phyloP scores from a whole-genome alignment of 2,113 vertebrate genomes.

The Ptyas mucosa region DNA sequence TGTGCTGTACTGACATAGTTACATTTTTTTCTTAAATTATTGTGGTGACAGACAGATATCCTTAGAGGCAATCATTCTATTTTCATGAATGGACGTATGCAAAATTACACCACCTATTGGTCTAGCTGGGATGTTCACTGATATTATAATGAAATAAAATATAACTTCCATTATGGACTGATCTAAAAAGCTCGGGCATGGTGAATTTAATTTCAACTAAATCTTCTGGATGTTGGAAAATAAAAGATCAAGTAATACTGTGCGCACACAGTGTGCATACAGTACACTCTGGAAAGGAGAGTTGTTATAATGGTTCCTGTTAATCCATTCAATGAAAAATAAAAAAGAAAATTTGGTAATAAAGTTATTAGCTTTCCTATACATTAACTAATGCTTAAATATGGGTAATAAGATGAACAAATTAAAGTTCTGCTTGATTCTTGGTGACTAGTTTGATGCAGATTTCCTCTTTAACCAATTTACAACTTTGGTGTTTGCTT shows the following conservation, averaged over 20 bases:
- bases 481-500: neutral
- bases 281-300: neutral
- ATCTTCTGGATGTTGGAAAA: neutral
- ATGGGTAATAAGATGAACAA: neutral
- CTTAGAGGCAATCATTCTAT: constrained; percentile 30
- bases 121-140: neutral
- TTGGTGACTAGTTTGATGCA: neutral
- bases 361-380: neutral
- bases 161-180: constrained; percentile 32
- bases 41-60: constrained; percentile 30
- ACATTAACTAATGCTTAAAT: neutral
- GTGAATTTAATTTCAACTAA: neutral
- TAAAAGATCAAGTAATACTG: neutral
- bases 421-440: neutral
- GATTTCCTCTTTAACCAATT: neutral
- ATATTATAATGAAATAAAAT: constrained; percentile 36
- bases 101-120: constrained; percentile 31
- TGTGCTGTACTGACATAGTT: constrained; percentile 59
- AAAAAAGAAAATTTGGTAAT: neutral
- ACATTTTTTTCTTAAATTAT: constrained; percentile 45
- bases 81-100: constrained; percentile 17
- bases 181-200: constrained; percentile 1
- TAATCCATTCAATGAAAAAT: neutral
- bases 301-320: neutral
- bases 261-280: neutral